phyloP scores from a whole-genome alignment of 2,797 vertebrate genomes.

The Delichon dasypus region DNA sequence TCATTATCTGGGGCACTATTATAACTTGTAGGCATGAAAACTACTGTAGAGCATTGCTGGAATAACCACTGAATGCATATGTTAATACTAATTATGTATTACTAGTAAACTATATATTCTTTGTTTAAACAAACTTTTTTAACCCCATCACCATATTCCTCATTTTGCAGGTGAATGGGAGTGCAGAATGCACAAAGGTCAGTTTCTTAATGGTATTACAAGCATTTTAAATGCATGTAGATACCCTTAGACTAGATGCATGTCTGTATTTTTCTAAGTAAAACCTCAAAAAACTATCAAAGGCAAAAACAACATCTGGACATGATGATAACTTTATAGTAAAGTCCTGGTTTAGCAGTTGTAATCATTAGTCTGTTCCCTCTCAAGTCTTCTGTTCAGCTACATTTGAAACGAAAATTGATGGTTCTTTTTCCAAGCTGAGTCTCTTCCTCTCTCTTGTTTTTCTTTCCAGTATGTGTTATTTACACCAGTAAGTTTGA shows the following conservation, averaged over 20 bases:
- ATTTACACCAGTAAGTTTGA: conserved; percentile 13
- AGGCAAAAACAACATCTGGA: not conserved
- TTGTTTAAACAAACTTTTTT: not conserved
- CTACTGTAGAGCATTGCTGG: not conserved
- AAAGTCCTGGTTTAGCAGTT: not conserved
- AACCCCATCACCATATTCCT: not conserved
- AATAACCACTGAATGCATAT: not conserved
- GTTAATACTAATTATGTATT: not conserved
- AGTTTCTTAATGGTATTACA: not conserved
- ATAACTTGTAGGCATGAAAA: not conserved
- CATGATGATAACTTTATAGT: not conserved
- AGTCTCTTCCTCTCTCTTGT: not conserved
- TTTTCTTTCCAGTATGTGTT: conserved; percentile 23
- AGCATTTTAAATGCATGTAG: not conserved
- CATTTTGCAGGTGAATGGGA: not conserved
- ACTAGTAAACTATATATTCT: not conserved
- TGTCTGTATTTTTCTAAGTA: not conserved
- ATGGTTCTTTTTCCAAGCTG: conserved; percentile 27
- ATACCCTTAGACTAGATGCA: not conserved
- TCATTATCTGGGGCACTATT: not conserved
- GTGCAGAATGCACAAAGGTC: not conserved
- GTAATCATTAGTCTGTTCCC: not conserved
- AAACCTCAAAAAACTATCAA: not conserved
- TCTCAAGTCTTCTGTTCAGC: conserved; percentile 12
- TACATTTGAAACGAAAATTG: conserved; percentile 39